Base-by-base conservation (phyloP, 2,797 vertebrate genomes). In the Sebastes variabilis region DNA sequence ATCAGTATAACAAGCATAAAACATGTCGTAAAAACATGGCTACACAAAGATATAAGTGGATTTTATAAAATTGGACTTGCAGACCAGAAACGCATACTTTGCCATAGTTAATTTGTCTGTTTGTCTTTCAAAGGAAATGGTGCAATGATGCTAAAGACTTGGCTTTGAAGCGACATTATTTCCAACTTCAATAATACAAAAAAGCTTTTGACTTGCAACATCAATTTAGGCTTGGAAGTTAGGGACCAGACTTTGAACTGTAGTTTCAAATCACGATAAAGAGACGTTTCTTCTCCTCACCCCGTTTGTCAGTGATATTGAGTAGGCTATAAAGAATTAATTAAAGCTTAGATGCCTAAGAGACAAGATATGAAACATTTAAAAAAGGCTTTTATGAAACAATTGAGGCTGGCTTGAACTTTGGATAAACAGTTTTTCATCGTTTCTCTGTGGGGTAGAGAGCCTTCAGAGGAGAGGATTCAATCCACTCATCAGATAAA, bases 401-500 rank as follows among this genome's bases (percentile, higher is more conserved):
- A 86, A 79, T 68, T 66, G 62, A 60, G 72, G 52, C 68, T 69
- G 25, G 52, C 75, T 84, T 84, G 60, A 86, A 77, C 74, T 81
- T 83, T 66, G 16, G 73, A 85, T 86, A 87, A 88, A 85, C 84
- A 80, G 27, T 64, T 80, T 81, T 61, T 75, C 34, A 79, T 84
- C 7, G 8, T 68, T 68, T 77, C 87, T 85, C 79, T 61, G 58
- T 82, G 76, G 82, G 81, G 49, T 42, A 65, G 62, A 66, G 38
- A 30, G 14, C 56, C 72, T 87, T 90, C 84, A 80, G 72, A 88
- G 55, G 73, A 82, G 56, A 79, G 24, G 62, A 80, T 89, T 87
- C 68, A 87, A 77, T 83, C 83, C 65, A 71, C 78, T 89, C 71
- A 83, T 91, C 70, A 84, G 85, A 92, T 92, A 86, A 87, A 87